Evolutionary conservation across 1,140 invertebrate species (phyloP), one percentile per base, ranked within the genome.

Genomic region (Aphelinus certus): DNA sequence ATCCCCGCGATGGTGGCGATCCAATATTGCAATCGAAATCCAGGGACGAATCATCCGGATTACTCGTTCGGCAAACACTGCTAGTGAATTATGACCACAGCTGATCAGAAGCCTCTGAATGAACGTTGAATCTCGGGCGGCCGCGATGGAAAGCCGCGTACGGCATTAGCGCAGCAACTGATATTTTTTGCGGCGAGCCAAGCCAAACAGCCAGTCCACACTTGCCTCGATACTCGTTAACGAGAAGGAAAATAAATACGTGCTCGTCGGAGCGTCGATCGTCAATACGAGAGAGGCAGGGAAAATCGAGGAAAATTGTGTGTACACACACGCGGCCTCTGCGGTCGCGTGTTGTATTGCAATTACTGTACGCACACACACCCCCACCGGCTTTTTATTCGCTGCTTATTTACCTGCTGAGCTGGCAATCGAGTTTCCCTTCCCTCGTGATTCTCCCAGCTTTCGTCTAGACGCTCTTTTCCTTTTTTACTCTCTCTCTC

Each of bases 321-420:
- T 60, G 55, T 60, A 7, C 48, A 9, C 43, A 42, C 65, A 10
- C 48, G 61, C 65, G 47, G 43, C 60, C 60, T 46, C 47, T 70
- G 66, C 46, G 67, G 67, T 75, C 61, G 73, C 73, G 47, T 75
- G 73, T 70, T 75, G 67, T 75, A 51, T 75, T 65, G 61, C 67
- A 75, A 75, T 75, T 75, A 75, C 73, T 70, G 67, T 70, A 64
- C 66, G 73, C 65, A 70, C 55, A 68, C 45, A 74, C 46, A 63
- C 62, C n/a, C 2, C 7, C 43, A 47, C 26, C 46, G 10, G 57
- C 45, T 68, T 68, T 74, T 68, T 74, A 74, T 68, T 74, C 65
- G 72, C 57, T 45, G 57, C 65, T 57, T 74, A 74, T 74, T 73
- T 73, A 74, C 58, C 45, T 43, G 65, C 42, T 73, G 43, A 57